Evolutionary conservation across 2,888 invertebrate genomes (phyloP).

Genomic region (Antitype chi): DNA sequence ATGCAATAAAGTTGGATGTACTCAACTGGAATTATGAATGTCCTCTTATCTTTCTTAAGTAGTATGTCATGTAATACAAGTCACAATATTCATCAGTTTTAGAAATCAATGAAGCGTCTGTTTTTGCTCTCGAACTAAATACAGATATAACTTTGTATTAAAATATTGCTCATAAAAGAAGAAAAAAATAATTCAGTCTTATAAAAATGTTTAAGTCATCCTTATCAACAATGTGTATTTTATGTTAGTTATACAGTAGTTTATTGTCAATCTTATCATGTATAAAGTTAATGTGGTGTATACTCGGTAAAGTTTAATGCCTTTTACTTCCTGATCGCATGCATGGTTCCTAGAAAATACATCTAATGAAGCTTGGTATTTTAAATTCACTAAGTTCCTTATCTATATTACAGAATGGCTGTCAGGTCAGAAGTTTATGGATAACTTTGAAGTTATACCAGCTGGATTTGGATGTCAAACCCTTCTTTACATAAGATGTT

Average conservation of each 20-base stretch:
- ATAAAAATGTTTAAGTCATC: conserved; percentile 61
- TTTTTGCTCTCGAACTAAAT: conserved; percentile 53
- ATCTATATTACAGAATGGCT: conserved; percentile 24
- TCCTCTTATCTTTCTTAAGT: conserved; percentile 65
- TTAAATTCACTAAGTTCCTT: neutral
- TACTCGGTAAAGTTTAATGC: conserved; percentile 54
- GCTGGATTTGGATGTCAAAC: conserved; percentile 49
- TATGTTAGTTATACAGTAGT: conserved; percentile 62
- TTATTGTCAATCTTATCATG: conserved; percentile 58
- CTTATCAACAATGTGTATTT: conserved; percentile 65
- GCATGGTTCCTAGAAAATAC: conserved; percentile 33
- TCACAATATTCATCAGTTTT: conserved; percentile 53
- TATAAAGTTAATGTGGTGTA: conserved; percentile 29
- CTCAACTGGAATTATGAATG: conserved; percentile 32
- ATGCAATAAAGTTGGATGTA: conserved; percentile 22
- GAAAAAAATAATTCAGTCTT: conserved; percentile 59
- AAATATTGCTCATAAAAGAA: conserved; percentile 50
- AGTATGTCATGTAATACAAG: conserved; percentile 46
- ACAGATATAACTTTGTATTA: conserved; percentile 62
- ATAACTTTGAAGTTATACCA: conserved; percentile 26
- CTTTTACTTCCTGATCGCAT: conserved; percentile 35
- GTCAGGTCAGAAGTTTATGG: conserved; percentile 7
- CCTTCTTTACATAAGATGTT: conserved; percentile 61
- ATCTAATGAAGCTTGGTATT: conserved; percentile 1
- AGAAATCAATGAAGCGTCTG: conserved; percentile 67